These are phyloP conservation scores for Coenonympha arcania DNA, from an alignment of 2,888 invertebrate genomes.

Conservation along the genomic window DNA sequence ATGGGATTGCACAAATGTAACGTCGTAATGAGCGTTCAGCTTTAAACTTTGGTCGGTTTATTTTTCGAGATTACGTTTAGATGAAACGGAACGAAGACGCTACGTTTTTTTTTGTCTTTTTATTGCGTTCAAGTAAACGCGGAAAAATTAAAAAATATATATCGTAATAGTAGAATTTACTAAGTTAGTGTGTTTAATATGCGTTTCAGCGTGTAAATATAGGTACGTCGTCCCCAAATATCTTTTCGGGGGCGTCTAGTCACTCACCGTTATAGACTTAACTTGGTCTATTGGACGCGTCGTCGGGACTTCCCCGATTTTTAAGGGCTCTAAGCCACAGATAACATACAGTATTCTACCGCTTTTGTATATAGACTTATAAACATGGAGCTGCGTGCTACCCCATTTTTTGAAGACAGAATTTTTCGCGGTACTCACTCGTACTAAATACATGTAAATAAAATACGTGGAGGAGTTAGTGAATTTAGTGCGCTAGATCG, in stretches of 20 bases:
- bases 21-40: conserved; percentile 42
- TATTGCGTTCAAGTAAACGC: conserved; percentile 39
- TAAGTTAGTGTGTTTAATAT: conserved; percentile 61
- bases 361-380: conserved; percentile 47
- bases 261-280: conserved; percentile 50
- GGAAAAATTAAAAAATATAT: conserved; percentile 25
- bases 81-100: conserved; percentile 23
- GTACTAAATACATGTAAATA: conserved; percentile 31
- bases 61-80: conserved; percentile 53
- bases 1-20: conserved; percentile 61
- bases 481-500: conserved; percentile 47
- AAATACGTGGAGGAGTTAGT: conserved; percentile 41
- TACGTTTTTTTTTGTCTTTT: neutral
- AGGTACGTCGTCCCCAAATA: conserved; percentile 45
- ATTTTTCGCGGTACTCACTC: conserved; percentile 14
- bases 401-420: conserved; percentile 14
- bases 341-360: conserved; percentile 47
- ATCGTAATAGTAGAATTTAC: conserved; percentile 23
- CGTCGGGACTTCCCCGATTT: conserved; percentile 25
- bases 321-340: conserved; percentile 44
- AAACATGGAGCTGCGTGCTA: neutral
- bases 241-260: conserved; percentile 58
- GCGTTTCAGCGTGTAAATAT: conserved; percentile 59
- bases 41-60: conserved; percentile 44
- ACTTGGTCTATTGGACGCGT: conserved; percentile 31